Percentiles rank a stretch among this genome's conserved stretches.
phyloP scores from a whole-genome alignment of 2,888 invertebrate genomes.

The Sialis lutaria region DNA sequence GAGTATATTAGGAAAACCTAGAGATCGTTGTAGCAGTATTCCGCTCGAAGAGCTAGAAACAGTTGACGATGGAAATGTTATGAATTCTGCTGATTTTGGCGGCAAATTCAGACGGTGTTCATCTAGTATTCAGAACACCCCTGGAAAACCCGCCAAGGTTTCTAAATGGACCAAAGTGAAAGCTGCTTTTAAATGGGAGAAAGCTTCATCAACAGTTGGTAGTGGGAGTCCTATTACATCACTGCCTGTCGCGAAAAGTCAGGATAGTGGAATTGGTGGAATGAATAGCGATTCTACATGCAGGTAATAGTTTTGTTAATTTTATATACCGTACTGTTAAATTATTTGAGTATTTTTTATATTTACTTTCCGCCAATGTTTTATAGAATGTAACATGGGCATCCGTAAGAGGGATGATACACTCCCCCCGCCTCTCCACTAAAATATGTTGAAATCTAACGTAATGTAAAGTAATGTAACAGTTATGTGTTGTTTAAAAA shows the following conservation, averaged over 20 bases:
- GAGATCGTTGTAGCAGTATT: slow-evolving; percentile 42
- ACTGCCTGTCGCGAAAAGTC: slow-evolving; percentile 22
- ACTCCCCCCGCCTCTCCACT: too few species aligned
- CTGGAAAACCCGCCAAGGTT: slow-evolving; percentile 34
- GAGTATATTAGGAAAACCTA: slow-evolving; percentile 30
- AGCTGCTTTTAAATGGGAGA: slow-evolving; percentile 76
- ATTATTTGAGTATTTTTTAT: too few species aligned
- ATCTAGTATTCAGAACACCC: neutral
- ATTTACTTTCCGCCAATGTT: too few species aligned
- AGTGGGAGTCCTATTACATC: slow-evolving; percentile 11
- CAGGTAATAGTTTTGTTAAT: too few species aligned
- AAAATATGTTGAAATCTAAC: too few species aligned
- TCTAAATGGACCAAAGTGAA: slow-evolving; percentile 85
- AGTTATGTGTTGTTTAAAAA: too few species aligned
- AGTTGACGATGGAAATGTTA: neutral
- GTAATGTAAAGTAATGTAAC: too few species aligned
- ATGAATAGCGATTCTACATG: slow-evolving; percentile 10
- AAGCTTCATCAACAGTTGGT: slow-evolving; percentile 31
- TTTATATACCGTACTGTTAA: too few species aligned
- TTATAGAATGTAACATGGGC: too few species aligned
- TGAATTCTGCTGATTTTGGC: neutral
- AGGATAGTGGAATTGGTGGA: slow-evolving; percentile 25
- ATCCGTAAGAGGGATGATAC: too few species aligned
- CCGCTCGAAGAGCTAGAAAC: slow-evolving; percentile 34
- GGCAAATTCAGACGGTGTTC: slow-evolving; percentile 6